Evolutionary conservation across 2,797 vertebrate species (phyloP).

Genomic region (Helarctos malayanus): DNA sequence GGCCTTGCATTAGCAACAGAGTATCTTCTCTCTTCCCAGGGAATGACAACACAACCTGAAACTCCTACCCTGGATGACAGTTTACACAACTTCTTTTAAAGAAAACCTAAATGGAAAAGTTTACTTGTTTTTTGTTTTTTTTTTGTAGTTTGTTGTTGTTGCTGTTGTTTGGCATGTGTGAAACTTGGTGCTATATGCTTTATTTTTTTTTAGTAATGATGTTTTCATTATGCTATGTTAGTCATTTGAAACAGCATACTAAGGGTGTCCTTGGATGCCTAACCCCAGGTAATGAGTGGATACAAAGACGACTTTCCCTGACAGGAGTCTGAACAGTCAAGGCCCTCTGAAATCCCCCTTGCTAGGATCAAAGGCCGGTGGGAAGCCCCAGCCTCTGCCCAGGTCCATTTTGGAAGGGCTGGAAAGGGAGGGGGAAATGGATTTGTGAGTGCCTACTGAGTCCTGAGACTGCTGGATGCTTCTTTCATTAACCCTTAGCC

Average conservation of each 20-base stretch:
- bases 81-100: neutral
- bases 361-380: neutral
- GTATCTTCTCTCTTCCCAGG: neutral
- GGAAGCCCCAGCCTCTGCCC: neutral
- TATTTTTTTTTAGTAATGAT: no score
- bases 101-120: neutral
- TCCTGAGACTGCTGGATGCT: neutral
- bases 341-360: neutral
- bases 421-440: neutral
- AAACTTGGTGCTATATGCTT: no score
- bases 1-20: neutral
- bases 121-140: neutral
- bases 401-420: neutral
- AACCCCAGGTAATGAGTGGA: no score
- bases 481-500: neutral
- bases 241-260: neutral
- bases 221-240: no score
- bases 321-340: neutral
- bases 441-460: neutral
- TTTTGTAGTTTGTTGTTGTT: no score
- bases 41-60: neutral
- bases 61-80: neutral
- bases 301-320: neutral
- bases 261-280: neutral
- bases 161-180: no score